Conservation (phyloP, 2,113 vertebrate species). For the Taurulus bubalis region DNA sequence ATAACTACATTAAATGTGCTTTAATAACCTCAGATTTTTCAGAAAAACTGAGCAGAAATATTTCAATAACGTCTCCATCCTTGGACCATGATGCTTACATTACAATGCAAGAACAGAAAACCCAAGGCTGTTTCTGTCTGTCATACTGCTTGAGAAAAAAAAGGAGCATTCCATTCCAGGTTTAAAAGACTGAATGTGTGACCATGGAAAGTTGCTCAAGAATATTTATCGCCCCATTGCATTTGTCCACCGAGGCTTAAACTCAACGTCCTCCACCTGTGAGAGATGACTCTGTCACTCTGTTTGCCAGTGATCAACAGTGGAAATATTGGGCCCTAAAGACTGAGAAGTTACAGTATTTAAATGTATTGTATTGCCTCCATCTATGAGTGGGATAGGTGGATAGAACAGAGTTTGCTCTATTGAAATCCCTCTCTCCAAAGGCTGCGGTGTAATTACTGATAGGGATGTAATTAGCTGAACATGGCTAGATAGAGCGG, state of each 20-base stretch:
- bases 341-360: conserved; percentile 20
- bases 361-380: conserved; percentile 28
- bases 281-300: neutral
- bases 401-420: conserved; percentile 46
- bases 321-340: conserved; percentile 8
- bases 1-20: neutral
- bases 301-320: neutral
- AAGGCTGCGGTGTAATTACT: conserved; percentile 75
- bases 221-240: neutral
- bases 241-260: neutral
- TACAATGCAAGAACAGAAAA: neutral
- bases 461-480: conserved; percentile 80
- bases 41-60: neutral
- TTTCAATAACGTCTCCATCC: neutral
- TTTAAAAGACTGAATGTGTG: neutral
- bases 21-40: neutral
- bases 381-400: conserved; percentile 39
- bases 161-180: neutral
- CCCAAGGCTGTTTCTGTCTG: neutral
- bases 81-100: neutral
- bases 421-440: conserved; percentile 58
- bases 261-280: neutral
- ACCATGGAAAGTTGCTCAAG: neutral
- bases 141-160: neutral
- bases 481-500: conserved; percentile 67